Percentiles rank a stretch among this genome's conserved stretches.
Evolutionary conservation across 2,888 invertebrate species (phyloP).

Genomic region (Apodemia zela): DNA sequence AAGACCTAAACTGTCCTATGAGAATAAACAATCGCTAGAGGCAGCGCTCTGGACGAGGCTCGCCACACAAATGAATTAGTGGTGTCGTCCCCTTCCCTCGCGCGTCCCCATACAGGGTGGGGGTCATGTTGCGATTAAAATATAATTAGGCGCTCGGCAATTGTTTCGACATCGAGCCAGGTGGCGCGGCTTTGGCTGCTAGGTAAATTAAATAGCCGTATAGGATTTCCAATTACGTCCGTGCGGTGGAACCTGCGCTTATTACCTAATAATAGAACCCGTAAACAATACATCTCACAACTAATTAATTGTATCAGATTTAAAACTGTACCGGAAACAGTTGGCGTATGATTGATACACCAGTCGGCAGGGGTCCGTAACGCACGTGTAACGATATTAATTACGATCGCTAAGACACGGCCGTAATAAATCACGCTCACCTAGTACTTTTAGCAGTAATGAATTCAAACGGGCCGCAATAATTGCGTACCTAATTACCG

Average conservation of each 20-base stretch:
- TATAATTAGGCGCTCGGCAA: constrained; percentile 77
- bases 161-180: constrained; percentile 77
- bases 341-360: constrained; percentile 45
- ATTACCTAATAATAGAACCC: constrained; percentile 70
- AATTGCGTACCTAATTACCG: constrained; percentile 77
- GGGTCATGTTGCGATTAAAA: constrained; percentile 74
- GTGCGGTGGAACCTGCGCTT: constrained; percentile 59
- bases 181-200: constrained; percentile 61
- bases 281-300: constrained; percentile 52
- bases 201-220: constrained; percentile 76
- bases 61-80: constrained; percentile 74
- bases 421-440: constrained; percentile 70
- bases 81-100: constrained; percentile 43
- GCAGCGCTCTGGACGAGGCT: constrained; percentile 55
- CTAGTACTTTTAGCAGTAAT: constrained; percentile 68
- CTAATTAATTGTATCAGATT: constrained; percentile 61
- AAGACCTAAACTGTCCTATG: constrained; percentile 77
- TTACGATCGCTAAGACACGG: constrained; percentile 62
- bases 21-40: constrained; percentile 68
- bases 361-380: constrained; percentile 38
- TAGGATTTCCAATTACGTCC: constrained; percentile 70
- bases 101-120: constrained; percentile 38
- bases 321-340: constrained; percentile 51
- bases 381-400: constrained; percentile 66
- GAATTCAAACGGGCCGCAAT: constrained; percentile 75